Base-by-base conservation (phyloP, 1,140 invertebrate species). In the Dryas iulia region DNA sequence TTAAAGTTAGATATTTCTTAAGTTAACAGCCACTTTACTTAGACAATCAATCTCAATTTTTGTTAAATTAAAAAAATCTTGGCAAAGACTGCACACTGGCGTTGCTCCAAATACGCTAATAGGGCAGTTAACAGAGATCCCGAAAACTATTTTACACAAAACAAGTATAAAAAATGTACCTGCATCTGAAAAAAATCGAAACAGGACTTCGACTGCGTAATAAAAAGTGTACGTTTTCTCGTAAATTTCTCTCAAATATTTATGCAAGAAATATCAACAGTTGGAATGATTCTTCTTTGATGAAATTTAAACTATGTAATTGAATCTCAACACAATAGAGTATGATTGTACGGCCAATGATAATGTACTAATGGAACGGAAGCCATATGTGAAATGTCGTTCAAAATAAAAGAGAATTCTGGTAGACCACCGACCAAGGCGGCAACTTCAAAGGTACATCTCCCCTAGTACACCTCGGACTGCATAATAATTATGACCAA, bases 401-500 rank as follows among this genome's bases (percentile, higher is more conserved):
- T 61, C 53, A 60, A 69, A 72, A 81, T 79, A 86, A 85, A 69
- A 76, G 52, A 79, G 70, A 78, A 79, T 77, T 70, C 66, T 74
- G 75, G 70, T 78, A 69, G 88, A 87, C 87, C 88, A 90, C 84
- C 87, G 82, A 75, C 77, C 72, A 70, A 66, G 88, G 66, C 84
- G 81, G 85, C 61, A 28, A 89, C 85, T 77, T 90, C 87, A 90
- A 90, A 90, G 82, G 74, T 74, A 69, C 66, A 65, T 54, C 67
- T 71, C 61, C 63, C 69, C 39, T 47, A 25, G 52, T 65, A 70
- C 63, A 70, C 67, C 65, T 68, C 66, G 64, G 75, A 73, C 66
- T 73, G 74, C 79, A 79, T 83, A 89, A 86, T 87, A 80, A 83
- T 81, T 77, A 83, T 83, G 82, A 86, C 83, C 81, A 81, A 79